A percentile compares a stretch with the other conserved stretches of the same genome.
Conservation (phyloP, 2,888 invertebrate genomes). For the Rhamnusium bicolor region DNA sequence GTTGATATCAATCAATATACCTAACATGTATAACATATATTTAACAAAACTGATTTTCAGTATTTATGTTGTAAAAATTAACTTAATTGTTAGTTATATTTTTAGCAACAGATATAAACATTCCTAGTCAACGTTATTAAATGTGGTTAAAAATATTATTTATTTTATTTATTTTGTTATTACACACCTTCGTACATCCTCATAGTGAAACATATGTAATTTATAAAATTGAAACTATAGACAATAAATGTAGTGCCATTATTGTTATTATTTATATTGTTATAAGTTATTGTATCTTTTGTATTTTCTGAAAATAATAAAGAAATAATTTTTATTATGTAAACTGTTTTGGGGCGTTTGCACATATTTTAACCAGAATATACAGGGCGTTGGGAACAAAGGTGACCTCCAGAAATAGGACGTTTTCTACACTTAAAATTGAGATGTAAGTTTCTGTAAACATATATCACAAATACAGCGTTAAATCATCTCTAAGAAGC, state of each 20-base stretch:
- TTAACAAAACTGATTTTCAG: conserved; percentile 19
- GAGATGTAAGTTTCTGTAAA: too few relatives aligned
- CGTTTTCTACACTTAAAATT: neutral
- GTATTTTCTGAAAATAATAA: conserved; percentile 52
- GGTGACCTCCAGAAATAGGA: too few relatives aligned
- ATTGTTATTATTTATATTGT: conserved; percentile 51
- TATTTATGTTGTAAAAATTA: conserved; percentile 23
- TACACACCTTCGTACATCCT: conserved; percentile 28
- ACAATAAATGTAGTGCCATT: conserved; percentile 50
- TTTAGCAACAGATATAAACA: conserved; percentile 23
- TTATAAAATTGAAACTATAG: conserved; percentile 35
- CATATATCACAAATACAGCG: too few relatives aligned
- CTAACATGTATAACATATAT: too few relatives aligned
- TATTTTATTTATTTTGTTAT: conserved; percentile 18
- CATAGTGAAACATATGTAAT: conserved; percentile 30
- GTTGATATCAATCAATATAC: neutral
- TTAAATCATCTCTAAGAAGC: too few relatives aligned
- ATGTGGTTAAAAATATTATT: conserved; percentile 22
- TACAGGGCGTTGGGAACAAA: too few relatives aligned
- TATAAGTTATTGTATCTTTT: conserved; percentile 55
- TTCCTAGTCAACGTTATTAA: conserved; percentile 27
- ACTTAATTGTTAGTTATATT: conserved; percentile 12
- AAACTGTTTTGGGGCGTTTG: neutral
- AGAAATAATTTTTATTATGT: conserved; percentile 41
- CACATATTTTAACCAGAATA: neutral